Evolutionary conservation across 2,113 vertebrate species (phyloP).

Genomic region (Phylloscopus whistleri): DNA sequence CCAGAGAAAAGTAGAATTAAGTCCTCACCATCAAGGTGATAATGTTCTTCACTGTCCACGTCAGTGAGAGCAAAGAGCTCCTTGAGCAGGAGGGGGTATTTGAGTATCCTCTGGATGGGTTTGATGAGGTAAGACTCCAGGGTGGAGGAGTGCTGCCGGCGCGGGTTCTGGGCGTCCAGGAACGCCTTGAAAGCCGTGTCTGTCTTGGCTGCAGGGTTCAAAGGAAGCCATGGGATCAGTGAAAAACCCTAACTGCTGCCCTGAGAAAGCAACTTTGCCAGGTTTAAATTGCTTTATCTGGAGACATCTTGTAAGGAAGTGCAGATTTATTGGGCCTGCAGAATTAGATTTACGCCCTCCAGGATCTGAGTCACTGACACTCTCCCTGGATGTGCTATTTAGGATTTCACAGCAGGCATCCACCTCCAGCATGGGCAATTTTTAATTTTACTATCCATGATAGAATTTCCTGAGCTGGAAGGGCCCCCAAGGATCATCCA

Average conservation of each 20-base stretch:
- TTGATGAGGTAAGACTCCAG: slow-evolving; percentile 99
- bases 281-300: not conserved
- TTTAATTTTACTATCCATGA: not conserved
- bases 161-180: slow-evolving; percentile 92
- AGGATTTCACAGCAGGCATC: not conserved
- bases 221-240: not conserved
- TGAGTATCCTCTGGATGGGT: slow-evolving; percentile 97
- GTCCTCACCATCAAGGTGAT: slow-evolving; percentile 90
- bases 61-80: slow-evolving; percentile 93
- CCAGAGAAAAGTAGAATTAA: not conserved
- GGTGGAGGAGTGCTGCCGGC: slow-evolving; percentile 91
- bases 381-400: not conserved
- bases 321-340: not conserved
- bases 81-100: slow-evolving; percentile 92
- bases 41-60: slow-evolving; percentile 95
- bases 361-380: not conserved
- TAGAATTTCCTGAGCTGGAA: not conserved
- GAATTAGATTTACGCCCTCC: not conserved
- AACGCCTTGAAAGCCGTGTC: slow-evolving; percentile 92
- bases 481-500: not conserved
- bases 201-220: slow-evolving; percentile 81
- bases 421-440: not conserved
- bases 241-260: not conserved
- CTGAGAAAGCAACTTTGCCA: not conserved
- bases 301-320: not conserved